Percentiles rank a stretch among this genome's conserved stretches.
Conservation (phyloP, 2,888 invertebrate genomes). For the Dasypogon diadema region DNA sequence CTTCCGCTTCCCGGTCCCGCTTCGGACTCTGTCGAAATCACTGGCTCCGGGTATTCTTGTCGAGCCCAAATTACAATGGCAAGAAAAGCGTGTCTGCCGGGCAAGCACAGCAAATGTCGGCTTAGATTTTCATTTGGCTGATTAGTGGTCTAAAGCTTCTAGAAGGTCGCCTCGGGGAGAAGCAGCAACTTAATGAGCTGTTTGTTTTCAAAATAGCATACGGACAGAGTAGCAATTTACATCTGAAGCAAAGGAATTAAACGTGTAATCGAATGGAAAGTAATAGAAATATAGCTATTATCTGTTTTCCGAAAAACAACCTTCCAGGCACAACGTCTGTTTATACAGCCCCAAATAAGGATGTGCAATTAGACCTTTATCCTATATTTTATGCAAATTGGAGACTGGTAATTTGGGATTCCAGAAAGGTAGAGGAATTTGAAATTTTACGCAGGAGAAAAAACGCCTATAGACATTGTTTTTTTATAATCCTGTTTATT, state of each 20-base stretch:
- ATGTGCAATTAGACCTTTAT: no score
- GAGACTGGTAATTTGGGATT: no score
- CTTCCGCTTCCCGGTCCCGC: background rate
- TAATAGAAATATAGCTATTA: slow-evolving; percentile 14
- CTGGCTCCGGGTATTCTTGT: background rate
- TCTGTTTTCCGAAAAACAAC: slow-evolving; percentile 6
- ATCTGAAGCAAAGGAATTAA: slow-evolving; percentile 43
- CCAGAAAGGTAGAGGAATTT: no score
- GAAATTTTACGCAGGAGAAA: no score
- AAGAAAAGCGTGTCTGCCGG: background rate
- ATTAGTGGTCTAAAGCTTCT: slow-evolving; percentile 25
- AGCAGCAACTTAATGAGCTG: slow-evolving; percentile 6
- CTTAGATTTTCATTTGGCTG: background rate
- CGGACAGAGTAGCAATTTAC: slow-evolving; percentile 21
- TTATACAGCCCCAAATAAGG: no score
- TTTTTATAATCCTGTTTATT: no score
- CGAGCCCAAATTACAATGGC: background rate
- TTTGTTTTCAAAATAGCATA: slow-evolving; percentile 39
- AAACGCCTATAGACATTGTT: no score
- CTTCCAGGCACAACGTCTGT: background rate
- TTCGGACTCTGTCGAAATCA: slow-evolving; percentile 22
- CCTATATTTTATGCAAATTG: no score
- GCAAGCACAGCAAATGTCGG: background rate
- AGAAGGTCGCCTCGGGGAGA: background rate
- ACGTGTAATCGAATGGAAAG: slow-evolving; percentile 4